phyloP scores from a whole-genome alignment of 2,113 vertebrate species.

The Arothron firmamentum region DNA sequence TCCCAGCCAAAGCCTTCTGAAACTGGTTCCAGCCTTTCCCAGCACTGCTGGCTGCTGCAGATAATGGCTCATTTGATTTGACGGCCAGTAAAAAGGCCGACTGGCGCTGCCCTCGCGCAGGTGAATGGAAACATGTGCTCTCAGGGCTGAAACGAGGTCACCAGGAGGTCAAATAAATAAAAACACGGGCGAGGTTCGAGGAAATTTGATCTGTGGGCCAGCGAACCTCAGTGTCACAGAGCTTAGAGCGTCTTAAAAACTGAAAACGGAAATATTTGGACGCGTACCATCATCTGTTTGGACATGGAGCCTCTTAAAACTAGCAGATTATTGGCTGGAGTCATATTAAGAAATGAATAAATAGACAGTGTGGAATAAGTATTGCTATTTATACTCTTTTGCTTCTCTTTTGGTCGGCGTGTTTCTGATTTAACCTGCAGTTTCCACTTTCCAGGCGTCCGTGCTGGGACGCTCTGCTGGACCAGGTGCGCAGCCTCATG shows the following conservation, averaged over 20 bases:
- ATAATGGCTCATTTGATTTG: slow-evolving; percentile 42
- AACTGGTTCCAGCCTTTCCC: slow-evolving; percentile 45
- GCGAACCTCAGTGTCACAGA: slow-evolving; percentile 1
- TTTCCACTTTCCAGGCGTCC: slow-evolving; percentile 20
- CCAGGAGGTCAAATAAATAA: slow-evolving; percentile 37
- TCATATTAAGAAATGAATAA: slow-evolving; percentile 1
- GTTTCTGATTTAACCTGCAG: neutral
- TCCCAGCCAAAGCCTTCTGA: slow-evolving; percentile 17
- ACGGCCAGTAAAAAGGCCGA: slow-evolving; percentile 43
- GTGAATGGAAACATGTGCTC: slow-evolving; percentile 47
- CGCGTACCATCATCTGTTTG: neutral
- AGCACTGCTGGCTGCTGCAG: slow-evolving; percentile 18
- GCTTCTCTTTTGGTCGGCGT: neutral
- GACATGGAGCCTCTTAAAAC: neutral
- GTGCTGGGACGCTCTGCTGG: slow-evolving; percentile 6
- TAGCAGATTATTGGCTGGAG: neutral
- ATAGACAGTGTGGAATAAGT: slow-evolving; percentile 5
- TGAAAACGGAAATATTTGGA: neutral
- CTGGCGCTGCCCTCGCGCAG: slow-evolving; percentile 15
- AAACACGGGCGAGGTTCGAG: slow-evolving; percentile 8
- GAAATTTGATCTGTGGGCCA: slow-evolving; percentile 15
- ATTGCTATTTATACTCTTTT: neutral
- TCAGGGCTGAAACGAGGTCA: slow-evolving; percentile 37
- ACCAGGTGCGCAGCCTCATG: slow-evolving; percentile 52
- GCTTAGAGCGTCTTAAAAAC: too few species aligned